phyloP scores from a whole-genome alignment of 2,888 invertebrate genomes.

The Carterocephalus palaemon region DNA sequence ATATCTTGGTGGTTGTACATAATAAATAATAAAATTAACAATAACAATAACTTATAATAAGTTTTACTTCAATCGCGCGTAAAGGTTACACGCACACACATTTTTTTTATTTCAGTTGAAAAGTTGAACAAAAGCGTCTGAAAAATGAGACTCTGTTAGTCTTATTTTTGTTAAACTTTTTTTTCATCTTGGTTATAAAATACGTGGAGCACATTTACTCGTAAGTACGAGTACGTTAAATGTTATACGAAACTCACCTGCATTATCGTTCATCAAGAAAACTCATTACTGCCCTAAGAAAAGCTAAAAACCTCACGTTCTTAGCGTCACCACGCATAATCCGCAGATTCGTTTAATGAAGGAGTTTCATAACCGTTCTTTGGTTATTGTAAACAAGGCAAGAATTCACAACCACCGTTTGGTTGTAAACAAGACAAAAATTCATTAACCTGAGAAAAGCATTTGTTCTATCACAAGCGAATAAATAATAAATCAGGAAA shows the following conservation, averaged over 20 bases:
- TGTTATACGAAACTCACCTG: neutral
- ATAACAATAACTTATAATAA: too few relatives aligned
- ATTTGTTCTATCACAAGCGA: neutral
- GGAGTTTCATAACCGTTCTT: constrained; percentile 20
- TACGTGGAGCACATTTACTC: too few relatives aligned
- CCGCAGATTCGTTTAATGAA: constrained; percentile 20
- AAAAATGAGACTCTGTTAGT: too few relatives aligned
- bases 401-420: constrained; percentile 18
- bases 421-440: constrained; percentile 22
- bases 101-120: too few relatives aligned
- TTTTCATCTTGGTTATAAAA: too few relatives aligned
- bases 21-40: too few relatives aligned
- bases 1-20: too few relatives aligned
- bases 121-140: too few relatives aligned
- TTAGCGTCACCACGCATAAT: constrained; percentile 23
- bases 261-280: neutral
- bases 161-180: too few relatives aligned
- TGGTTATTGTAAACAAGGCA: constrained; percentile 22
- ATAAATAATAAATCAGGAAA: neutral
- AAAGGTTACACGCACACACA: too few relatives aligned
- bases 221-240: too few relatives aligned
- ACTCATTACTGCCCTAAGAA: neutral
- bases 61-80: too few relatives aligned
- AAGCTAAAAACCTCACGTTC: constrained; percentile 23
- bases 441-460: constrained; percentile 6